These are phyloP conservation scores for Thaleichthys pacificus DNA, from an alignment of 2,797 vertebrate species.

Conservation along the genomic window DNA sequence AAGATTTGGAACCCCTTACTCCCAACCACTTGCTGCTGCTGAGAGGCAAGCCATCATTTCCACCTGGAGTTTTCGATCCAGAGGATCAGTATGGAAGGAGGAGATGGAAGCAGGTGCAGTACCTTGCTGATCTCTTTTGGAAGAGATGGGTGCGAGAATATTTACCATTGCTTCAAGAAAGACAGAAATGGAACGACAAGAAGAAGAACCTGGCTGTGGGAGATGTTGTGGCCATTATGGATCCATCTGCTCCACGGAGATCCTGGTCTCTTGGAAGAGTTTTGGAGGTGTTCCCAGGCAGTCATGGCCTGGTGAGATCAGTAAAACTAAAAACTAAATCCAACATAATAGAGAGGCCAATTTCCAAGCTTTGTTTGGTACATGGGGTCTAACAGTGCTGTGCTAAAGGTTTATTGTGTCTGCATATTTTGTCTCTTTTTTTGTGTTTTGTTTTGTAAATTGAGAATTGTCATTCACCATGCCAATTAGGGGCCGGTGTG, in stretches of 20 bases:
- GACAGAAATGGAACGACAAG: neutral
- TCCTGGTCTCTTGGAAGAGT: neutral
- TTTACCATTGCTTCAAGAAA: neutral
- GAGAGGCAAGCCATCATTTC: neutral
- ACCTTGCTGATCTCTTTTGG: neutral
- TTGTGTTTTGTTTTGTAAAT: no score
- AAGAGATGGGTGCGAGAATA: neutral
- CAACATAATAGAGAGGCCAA: neutral
- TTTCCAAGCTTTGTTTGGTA: neutral
- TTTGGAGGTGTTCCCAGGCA: neutral
- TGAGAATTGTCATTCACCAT: no score
- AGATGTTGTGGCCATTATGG: neutral
- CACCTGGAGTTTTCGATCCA: neutral
- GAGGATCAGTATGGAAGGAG: neutral
- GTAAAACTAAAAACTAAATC: neutral
- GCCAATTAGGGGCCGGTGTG: no score
- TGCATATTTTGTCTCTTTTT: no score
- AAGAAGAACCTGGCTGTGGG: neutral
- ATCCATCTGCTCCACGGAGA: neutral
- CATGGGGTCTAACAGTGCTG: neutral
- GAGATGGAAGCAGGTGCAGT: neutral
- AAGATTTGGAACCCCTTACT: neutral
- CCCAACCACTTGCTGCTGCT: slow-evolving; percentile 9
- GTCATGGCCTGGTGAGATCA: neutral
- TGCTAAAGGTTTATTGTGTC: no score